Evolutionary conservation across 1,140 invertebrate species (phyloP).

Genomic region (Tetramorium alpestre): DNA sequence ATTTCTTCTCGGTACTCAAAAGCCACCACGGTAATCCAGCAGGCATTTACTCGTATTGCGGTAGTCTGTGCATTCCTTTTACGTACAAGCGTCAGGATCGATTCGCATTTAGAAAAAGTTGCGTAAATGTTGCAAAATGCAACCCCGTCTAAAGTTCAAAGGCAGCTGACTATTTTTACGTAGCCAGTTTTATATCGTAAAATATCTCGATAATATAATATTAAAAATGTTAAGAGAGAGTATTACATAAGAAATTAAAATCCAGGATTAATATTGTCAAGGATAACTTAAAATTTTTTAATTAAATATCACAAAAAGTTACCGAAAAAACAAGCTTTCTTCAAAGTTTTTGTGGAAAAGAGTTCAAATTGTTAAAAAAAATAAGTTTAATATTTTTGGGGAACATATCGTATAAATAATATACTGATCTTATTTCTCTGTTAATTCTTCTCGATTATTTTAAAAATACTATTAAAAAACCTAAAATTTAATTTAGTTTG

Average conservation of each 20-base stretch:
- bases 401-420: neutral
- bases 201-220: neutral
- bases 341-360: neutral
- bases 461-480: neutral
- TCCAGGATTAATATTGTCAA: neutral
- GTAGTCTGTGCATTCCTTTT: neutral
- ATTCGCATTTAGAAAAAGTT: neutral
- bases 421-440: neutral
- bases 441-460: neutral
- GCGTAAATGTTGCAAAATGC: conserved; percentile 11
- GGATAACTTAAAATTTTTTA: neutral
- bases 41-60: neutral
- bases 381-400: neutral
- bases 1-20: conserved; percentile 27
- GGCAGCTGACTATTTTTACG: conserved; percentile 19
- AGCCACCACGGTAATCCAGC: neutral
- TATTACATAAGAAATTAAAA: neutral
- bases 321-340: neutral
- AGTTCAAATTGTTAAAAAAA: neutral
- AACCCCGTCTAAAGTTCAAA: conserved; percentile 27
- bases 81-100: neutral
- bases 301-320: neutral
- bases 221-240: neutral
- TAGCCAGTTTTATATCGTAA: neutral
- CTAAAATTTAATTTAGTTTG: neutral